phyloP scores from a whole-genome alignment of 2,113 vertebrate genomes.

The Neopipo cinnamomea region DNA sequence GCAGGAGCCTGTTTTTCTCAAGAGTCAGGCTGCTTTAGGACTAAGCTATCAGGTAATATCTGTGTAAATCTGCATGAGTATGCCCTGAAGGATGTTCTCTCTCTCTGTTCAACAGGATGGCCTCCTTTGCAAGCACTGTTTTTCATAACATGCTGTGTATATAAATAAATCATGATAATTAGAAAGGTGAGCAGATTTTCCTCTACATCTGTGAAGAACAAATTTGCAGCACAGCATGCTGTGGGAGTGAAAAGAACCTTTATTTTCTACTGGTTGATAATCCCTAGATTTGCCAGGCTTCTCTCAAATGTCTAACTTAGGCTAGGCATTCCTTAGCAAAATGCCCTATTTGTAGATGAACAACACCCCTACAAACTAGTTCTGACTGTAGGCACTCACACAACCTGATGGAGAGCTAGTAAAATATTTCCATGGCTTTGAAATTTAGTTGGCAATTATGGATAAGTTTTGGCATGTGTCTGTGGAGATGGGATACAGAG shows the following conservation, averaged over 20 bases:
- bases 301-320: not conserved
- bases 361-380: not conserved
- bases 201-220: not conserved
- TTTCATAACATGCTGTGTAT: conserved; percentile 6
- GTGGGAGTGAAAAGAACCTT: not conserved
- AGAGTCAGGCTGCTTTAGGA: not conserved
- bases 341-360: not conserved
- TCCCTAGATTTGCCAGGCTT: not conserved
- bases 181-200: not conserved
- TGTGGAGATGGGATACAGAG: not conserved
- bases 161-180: conserved; percentile 31
- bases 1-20: conserved; percentile 18
- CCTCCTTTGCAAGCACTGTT: conserved; percentile 32
- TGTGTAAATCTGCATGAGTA: conserved; percentile 23
- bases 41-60: conserved; percentile 27
- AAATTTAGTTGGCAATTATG: conserved; percentile 30
- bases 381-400: not conserved
- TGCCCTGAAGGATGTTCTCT: conserved; percentile 44
- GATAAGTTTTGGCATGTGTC: conserved; percentile 40
- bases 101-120: conserved; percentile 3
- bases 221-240: not conserved
- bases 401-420: not conserved
- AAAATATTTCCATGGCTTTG: conserved; percentile 43
- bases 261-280: not conserved
- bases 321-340: not conserved